A percentile compares a stretch with the other conserved stretches of the same genome.
Conservation (phyloP, 2,888 invertebrate species). For the Meteorus cinctellus region DNA sequence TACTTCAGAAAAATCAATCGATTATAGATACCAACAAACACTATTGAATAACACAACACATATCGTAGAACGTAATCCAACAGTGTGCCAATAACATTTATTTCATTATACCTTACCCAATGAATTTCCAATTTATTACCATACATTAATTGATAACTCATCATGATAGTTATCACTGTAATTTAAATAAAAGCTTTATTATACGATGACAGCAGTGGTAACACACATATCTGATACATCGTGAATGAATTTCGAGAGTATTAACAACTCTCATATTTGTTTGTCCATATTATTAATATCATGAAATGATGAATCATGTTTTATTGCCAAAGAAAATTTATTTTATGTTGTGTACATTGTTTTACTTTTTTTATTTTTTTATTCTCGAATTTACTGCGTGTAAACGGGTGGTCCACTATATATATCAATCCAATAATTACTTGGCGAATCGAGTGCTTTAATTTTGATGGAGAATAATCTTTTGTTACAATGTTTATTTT, state of each 20-base stretch:
- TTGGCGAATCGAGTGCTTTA: slow-evolving; percentile 51
- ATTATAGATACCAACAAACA: slow-evolving; percentile 37
- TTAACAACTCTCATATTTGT: neutral
- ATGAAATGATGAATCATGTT: slow-evolving; percentile 43
- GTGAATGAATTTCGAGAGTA: neutral
- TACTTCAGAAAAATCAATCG: slow-evolving; percentile 35
- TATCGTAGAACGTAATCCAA: slow-evolving; percentile 60
- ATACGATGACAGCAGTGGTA: neutral
- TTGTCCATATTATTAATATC: slow-evolving; percentile 17
- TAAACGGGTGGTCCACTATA: slow-evolving; percentile 33
- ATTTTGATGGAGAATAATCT: slow-evolving; percentile 38
- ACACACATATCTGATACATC: slow-evolving; percentile 8
- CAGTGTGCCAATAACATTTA: slow-evolving; percentile 70
- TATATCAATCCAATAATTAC: slow-evolving; percentile 36
- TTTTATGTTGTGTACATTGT: slow-evolving; percentile 53
- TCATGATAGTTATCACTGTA: slow-evolving; percentile 18
- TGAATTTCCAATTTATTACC: slow-evolving; percentile 20
- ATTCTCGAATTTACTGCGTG: slow-evolving; percentile 52
- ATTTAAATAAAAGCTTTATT: slow-evolving; percentile 20
- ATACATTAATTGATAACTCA: slow-evolving; percentile 23
- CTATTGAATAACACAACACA: slow-evolving; percentile 46
- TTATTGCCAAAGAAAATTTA: slow-evolving; percentile 63
- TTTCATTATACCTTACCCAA: slow-evolving; percentile 52
- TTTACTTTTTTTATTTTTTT: slow-evolving; percentile 44
- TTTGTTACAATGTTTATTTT: slow-evolving; percentile 30